Evolutionary conservation across 2,888 invertebrate species (phyloP).

Genomic region (Orthosia cruda): DNA sequence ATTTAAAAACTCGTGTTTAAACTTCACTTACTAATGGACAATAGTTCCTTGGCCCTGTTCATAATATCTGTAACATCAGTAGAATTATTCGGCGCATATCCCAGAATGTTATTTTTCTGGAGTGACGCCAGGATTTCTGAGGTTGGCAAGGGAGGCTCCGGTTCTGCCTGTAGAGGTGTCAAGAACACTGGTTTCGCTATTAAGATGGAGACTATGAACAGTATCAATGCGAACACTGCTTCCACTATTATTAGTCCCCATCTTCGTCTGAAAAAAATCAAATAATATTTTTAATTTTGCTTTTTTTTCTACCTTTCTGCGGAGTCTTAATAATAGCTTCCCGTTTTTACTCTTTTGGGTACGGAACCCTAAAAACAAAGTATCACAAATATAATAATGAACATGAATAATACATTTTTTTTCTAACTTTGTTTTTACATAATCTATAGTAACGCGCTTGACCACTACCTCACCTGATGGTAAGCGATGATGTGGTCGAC

Average conservation of each 20-base stretch:
- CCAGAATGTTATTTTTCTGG: constrained; percentile 73
- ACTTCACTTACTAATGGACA: constrained; percentile 73
- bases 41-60: constrained; percentile 71
- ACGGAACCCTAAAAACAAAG: no score
- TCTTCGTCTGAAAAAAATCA: constrained; percentile 76
- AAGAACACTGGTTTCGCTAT: constrained; percentile 85
- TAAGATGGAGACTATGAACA: constrained; percentile 76
- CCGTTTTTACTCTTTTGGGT: no score
- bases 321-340: no score
- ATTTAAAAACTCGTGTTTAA: not conserved
- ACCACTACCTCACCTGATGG: no score
- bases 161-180: constrained; percentile 79
- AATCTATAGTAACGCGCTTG: no score
- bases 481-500: no score
- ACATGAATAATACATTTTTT: no score
- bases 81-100: constrained; percentile 78
- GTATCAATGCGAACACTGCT: constrained; percentile 73
- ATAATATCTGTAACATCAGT: constrained; percentile 76
- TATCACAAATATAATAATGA: no score
- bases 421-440: no score
- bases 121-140: constrained; percentile 75
- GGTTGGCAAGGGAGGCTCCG: constrained; percentile 74
- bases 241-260: constrained; percentile 79
- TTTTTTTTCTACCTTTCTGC: no score
- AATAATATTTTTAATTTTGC: no score